Evolutionary conservation across 2,888 invertebrate species (phyloP), one percentile per base, ranked within the genome.

Genomic region (Platynereis dumerilii): DNA sequence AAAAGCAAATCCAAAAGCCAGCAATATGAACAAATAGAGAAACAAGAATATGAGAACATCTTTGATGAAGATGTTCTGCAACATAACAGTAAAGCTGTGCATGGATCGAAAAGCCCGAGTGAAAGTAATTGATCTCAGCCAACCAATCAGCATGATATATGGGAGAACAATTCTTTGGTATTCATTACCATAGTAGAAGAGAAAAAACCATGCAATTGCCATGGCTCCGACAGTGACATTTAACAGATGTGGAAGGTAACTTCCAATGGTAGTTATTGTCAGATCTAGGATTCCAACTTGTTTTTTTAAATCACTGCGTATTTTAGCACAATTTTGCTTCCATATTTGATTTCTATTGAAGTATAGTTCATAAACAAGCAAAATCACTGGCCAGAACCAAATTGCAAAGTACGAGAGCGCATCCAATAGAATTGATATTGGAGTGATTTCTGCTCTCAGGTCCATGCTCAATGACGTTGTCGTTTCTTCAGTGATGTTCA

Each of bases 41-140:
- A 80, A 71, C 17, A 78, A 48, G 61, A 80, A 80, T n/a, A 76
- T 70, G 10, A 74, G 44, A n/a, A 78, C 72, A 64, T 80, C 80
- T 24, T 74, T 65, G 58, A 77, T 54, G 20, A 81, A 74, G 76
- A 81, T 81, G 64, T 76, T 75, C 65, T 74, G 65, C 76, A 76
- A 66, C n/a, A n/a, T n/a, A n/a, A n/a, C n/a, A n/a, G n/a, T n/a
- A n/a, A n/a, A n/a, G n/a, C n/a, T n/a, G n/a, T 80, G 78, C 28
- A 81, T 75, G 1, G 72, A 64, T 60, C 75, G 74, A 57, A 80
- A 77, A 17, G 79, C 81, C 15, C 78, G 67, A 1, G 80, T 80
- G 64, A 79, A 79, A 10, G 72, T 65, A 20, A 81, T 78, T 5
- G 77, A 73, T 44, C 71, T 67, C 28, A 79, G 62, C 81, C 81